phyloP scores from a whole-genome alignment of 2,888 invertebrate species.

The Eledone cirrhosa region DNA sequence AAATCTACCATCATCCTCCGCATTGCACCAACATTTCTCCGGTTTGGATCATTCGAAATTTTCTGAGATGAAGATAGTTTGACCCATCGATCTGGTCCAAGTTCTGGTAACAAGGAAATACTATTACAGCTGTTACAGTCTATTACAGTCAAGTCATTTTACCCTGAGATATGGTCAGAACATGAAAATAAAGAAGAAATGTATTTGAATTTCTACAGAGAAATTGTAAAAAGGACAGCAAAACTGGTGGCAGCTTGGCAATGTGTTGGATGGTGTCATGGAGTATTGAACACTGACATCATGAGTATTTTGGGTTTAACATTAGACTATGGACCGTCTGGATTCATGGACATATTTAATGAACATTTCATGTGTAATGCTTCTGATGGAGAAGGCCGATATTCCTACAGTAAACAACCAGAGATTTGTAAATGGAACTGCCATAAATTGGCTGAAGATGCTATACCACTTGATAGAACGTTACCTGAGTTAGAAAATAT shows the following conservation, averaged over 20 bases:
- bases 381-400: slow-evolving; percentile 73
- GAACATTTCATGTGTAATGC: slow-evolving; percentile 74
- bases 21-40: slow-evolving; percentile 70
- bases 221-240: slow-evolving; percentile 73
- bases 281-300: slow-evolving; percentile 68
- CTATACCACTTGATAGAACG: slow-evolving; percentile 61
- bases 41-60: slow-evolving; percentile 77
- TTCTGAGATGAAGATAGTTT: slow-evolving; percentile 66
- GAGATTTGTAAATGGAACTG: slow-evolving; percentile 76
- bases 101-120: slow-evolving; percentile 70
- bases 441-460: slow-evolving; percentile 72
- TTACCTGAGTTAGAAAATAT: slow-evolving; percentile 55
- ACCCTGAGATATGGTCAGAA: slow-evolving; percentile 68
- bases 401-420: slow-evolving; percentile 73
- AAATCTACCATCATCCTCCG: slow-evolving; percentile 72
- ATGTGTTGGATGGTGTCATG: slow-evolving; percentile 75
- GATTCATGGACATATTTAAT: slow-evolving; percentile 75
- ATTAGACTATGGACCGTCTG: slow-evolving; percentile 76
- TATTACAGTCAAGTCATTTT: slow-evolving; percentile 74
- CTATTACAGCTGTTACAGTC: slow-evolving; percentile 71
- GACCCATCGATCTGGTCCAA: slow-evolving; percentile 67
- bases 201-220: slow-evolving; percentile 70
- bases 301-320: slow-evolving; percentile 75
- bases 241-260: slow-evolving; percentile 76
- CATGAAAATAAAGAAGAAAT: slow-evolving; percentile 63